phyloP scores from a whole-genome alignment of 2,888 invertebrate species.

The Lasioglossum leucozonium region DNA sequence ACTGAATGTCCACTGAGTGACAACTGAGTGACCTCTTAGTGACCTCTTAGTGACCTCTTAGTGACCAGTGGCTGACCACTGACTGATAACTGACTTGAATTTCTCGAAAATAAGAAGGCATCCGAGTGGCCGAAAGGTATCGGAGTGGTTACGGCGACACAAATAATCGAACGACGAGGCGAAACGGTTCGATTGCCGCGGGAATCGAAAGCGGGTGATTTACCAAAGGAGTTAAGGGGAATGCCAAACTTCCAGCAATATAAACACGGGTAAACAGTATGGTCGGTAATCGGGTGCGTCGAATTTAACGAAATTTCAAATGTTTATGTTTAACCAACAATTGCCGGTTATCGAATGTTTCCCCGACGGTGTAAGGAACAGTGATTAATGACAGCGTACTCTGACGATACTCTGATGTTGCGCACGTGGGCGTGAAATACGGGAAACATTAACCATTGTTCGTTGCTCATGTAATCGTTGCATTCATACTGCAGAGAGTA shows the following conservation, averaged over 20 bases:
- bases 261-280: constrained; percentile 25
- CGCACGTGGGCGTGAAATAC: not conserved
- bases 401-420: not conserved
- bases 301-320: constrained; percentile 35
- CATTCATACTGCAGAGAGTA: not conserved
- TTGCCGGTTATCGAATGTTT: constrained; percentile 9
- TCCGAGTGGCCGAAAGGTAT: not conserved
- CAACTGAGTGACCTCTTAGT: too few relatives aligned
- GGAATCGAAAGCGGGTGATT: constrained; percentile 44
- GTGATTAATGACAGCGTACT: constrained; percentile 12
- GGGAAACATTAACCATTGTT: not conserved
- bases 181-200: constrained; percentile 27
- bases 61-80: too few relatives aligned
- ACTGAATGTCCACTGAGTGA: too few relatives aligned
- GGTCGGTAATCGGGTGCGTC: not conserved
- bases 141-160: not conserved
- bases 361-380: not conserved
- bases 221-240: constrained; percentile 35
- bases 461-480: not conserved
- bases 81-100: too few relatives aligned
- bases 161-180: constrained; percentile 20
- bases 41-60: too few relatives aligned
- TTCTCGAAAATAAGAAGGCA: not conserved
- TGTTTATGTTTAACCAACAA: constrained; percentile 30
- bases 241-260: constrained; percentile 41